Conservation (phyloP, 2,113 vertebrate species). For the Potamarius usumacintae region DNA sequence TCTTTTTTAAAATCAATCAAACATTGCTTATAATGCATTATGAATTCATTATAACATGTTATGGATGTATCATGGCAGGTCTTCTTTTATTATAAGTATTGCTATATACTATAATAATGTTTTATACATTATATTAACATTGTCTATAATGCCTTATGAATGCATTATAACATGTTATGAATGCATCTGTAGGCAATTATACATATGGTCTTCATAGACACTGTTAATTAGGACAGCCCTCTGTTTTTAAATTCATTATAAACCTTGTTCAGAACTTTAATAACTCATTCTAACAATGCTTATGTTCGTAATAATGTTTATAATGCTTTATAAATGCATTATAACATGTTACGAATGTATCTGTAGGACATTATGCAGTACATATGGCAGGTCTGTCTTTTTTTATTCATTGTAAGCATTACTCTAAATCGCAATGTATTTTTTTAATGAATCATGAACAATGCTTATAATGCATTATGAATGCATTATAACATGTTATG, state of each 20-base stretch:
- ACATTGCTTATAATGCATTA: neutral
- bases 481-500: neutral
- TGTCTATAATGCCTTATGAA: too few species aligned
- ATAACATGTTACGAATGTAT: too few species aligned
- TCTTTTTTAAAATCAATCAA: too few species aligned
- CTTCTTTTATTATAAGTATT: too few species aligned
- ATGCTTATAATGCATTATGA: neutral
- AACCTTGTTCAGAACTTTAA: neutral
- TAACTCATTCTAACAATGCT: neutral
- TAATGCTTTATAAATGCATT: too few species aligned
- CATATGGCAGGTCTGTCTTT: too few species aligned
- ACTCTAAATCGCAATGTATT: neutral
- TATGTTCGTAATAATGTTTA: too few species aligned
- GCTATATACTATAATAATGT: too few species aligned
- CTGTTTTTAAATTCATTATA: neutral
- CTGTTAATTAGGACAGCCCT: too few species aligned
- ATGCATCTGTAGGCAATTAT: neutral
- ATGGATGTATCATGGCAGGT: neutral
- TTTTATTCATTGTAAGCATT: neutral
- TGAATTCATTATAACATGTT: neutral
- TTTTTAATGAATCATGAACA: neutral
- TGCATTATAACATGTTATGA: neutral
- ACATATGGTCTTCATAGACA: neutral
- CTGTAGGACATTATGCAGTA: too few species aligned
- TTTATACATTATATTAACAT: too few species aligned